These are phyloP conservation scores for Neofelis nebulosa DNA, from an alignment of 2,113 vertebrate species.

Conservation along the genomic window DNA sequence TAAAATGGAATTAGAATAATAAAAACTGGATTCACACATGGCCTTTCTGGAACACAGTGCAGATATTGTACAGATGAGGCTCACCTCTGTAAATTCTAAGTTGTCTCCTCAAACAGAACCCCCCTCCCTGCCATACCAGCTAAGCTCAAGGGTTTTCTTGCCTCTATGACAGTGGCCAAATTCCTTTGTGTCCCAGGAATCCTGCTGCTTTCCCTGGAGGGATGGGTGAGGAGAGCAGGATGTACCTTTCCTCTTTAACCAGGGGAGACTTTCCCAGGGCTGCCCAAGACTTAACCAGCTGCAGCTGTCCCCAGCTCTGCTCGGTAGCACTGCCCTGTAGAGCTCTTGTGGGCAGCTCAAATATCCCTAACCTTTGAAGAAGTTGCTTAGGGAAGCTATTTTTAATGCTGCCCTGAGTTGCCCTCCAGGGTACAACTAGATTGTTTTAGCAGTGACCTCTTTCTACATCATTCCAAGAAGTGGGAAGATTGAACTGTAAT, in stretches of 20 bases:
- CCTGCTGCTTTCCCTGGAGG: background rate
- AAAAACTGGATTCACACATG: background rate
- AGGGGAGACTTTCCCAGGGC: background rate
- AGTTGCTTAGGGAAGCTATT: slow-evolving; percentile 52
- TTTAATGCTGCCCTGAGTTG: slow-evolving; percentile 26
- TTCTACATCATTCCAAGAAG: background rate
- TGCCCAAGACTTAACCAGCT: background rate
- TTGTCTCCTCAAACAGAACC: background rate
- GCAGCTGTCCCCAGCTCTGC: background rate
- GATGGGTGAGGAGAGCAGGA: background rate
- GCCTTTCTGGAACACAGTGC: background rate
- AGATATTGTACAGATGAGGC: background rate
- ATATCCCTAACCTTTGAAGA: slow-evolving; percentile 66
- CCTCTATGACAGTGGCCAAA: background rate
- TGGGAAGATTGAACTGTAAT: background rate
- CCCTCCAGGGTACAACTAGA: background rate
- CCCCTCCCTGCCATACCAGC: background rate
- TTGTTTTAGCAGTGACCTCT: background rate
- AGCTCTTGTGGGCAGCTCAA: background rate
- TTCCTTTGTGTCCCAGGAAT: background rate
- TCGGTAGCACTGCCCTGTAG: background rate
- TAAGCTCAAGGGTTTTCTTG: background rate
- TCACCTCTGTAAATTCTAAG: background rate
- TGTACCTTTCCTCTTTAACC: background rate
- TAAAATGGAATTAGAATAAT: background rate